These are phyloP conservation scores for Aegotheles bennettii DNA, from an alignment of 2,113 vertebrate species.

Conservation along the genomic window DNA sequence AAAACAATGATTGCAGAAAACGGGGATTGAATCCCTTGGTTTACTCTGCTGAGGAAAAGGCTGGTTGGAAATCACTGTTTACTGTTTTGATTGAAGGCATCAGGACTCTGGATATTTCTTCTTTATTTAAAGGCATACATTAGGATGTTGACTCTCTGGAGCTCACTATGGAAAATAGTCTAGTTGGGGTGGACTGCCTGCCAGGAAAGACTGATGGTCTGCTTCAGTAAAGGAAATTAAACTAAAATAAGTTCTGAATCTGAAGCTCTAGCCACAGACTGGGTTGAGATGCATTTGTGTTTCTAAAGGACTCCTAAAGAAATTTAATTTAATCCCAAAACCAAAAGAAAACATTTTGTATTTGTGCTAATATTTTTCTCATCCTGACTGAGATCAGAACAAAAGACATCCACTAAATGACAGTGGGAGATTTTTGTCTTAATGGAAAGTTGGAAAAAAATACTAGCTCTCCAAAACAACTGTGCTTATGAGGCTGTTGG, in stretches of 20 bases:
- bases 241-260: slow-evolving; percentile 5
- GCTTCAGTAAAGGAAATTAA: slow-evolving; percentile 16
- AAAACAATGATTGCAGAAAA: slow-evolving; percentile 18
- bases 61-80: not conserved
- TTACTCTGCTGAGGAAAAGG: not conserved
- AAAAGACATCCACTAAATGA: not conserved
- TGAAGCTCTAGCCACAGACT: not conserved
- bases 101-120: not conserved
- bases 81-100: slow-evolving; percentile 8
- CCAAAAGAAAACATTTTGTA: not conserved
- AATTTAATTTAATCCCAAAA: not conserved
- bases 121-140: not conserved
- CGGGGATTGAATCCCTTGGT: no score
- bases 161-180: not conserved
- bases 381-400: not conserved
- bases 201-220: slow-evolving; percentile 24
- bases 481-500: not conserved
- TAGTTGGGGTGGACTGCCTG: not conserved
- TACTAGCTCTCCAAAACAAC: not conserved
- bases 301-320: slow-evolving; percentile 2
- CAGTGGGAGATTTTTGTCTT: not conserved
- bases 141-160: not conserved
- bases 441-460: not conserved
- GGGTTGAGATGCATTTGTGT: not conserved
- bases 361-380: not conserved